phyloP scores from a whole-genome alignment of 2,113 vertebrate genomes.

The Strix uralensis region DNA sequence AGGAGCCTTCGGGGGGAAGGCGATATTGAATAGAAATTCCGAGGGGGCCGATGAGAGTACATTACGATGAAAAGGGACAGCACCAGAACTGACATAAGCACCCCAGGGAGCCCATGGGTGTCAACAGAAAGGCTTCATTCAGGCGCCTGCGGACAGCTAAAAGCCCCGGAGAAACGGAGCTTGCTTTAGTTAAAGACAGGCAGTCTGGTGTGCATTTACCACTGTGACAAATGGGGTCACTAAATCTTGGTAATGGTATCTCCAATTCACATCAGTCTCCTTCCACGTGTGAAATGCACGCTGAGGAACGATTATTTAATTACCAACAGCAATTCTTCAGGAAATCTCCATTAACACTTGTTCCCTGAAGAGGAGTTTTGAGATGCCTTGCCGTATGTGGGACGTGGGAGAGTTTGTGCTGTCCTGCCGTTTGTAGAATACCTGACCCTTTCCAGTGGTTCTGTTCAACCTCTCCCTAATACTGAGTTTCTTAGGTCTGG shows the following conservation, averaged over 20 bases:
- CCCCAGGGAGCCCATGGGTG: neutral
- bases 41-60: neutral
- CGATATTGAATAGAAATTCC: neutral
- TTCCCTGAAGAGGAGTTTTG: neutral
- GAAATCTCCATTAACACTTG: neutral
- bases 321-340: neutral
- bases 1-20: neutral
- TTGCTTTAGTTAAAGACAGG: neutral
- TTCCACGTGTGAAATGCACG: fast-evolving
- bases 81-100: neutral
- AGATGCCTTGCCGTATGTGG: neutral
- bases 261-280: neutral
- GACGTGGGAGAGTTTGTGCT: neutral
- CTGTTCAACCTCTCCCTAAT: neutral
- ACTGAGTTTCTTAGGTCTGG: neutral
- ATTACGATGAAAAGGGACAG: neutral
- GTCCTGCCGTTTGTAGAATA: neutral
- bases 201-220: neutral
- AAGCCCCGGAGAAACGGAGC: neutral
- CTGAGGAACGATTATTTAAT: neutral
- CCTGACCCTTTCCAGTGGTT: neutral
- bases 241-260: neutral
- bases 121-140: neutral
- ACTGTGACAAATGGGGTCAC: neutral
- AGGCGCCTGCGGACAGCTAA: neutral